Evolutionary conservation across 2,888 invertebrate genomes (phyloP).

Genomic region (Pyrrhopygopsis socrates): DNA sequence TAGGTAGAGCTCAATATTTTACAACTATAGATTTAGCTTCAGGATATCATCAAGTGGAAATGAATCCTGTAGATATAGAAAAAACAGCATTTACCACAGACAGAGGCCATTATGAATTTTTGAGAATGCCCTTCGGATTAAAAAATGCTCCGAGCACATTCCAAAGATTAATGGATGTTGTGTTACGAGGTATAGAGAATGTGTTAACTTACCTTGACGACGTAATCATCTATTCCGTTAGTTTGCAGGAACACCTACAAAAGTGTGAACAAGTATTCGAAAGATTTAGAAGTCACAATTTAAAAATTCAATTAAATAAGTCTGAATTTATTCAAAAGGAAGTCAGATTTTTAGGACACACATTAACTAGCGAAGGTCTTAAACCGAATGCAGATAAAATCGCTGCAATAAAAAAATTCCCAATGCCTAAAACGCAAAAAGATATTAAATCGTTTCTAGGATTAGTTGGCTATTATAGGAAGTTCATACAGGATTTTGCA

Average conservation of each 20-base stretch:
- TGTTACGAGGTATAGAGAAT: background rate
- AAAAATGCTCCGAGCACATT: conserved; percentile 86
- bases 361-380: conserved; percentile 86
- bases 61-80: conserved; percentile 75
- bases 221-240: conserved; percentile 80
- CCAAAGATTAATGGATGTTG: conserved; percentile 64
- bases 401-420: conserved; percentile 73
- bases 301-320: conserved; percentile 79
- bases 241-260: conserved; percentile 82
- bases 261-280: conserved; percentile 84
- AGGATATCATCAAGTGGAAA: conserved; percentile 67
- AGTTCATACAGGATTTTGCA: conserved; percentile 80
- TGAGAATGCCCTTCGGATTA: conserved; percentile 86
- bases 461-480: conserved; percentile 83
- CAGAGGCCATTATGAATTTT: conserved; percentile 86
- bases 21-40: conserved; percentile 60
- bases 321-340: conserved; percentile 84
- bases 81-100: conserved; percentile 87
- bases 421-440: conserved; percentile 80
- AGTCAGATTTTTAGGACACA: conserved; percentile 87
- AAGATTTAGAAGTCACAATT: conserved; percentile 73
- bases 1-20: conserved; percentile 57
- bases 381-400: conserved; percentile 86
- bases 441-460: conserved; percentile 86
- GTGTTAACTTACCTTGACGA: conserved; percentile 67